Evolutionary conservation across 2,113 vertebrate genomes (phyloP).

Genomic region (Rhinopithecus roxellana): DNA sequence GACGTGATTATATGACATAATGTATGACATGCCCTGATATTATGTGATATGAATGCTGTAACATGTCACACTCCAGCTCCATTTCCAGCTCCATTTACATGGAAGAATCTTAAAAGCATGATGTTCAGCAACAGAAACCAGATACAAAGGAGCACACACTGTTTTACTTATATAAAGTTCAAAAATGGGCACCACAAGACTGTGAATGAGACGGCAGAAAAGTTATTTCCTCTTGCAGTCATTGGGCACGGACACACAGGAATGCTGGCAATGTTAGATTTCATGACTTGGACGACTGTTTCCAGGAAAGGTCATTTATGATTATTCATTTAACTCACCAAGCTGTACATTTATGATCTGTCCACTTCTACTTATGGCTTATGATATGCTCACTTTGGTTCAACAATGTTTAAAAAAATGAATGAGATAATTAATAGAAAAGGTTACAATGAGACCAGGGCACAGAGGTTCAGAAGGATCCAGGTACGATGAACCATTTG

Average conservation of each 20-base stretch:
- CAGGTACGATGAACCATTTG: not conserved
- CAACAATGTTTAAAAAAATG: not conserved
- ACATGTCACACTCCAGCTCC: not conserved
- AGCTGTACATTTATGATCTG: not conserved
- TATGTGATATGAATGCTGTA: not conserved
- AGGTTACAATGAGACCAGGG: not conserved
- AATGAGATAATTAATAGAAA: not conserved
- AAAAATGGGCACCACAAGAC: no score
- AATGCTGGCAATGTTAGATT: no score
- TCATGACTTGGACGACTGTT: not conserved
- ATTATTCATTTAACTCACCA: not conserved
- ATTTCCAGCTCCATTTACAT: accelerated
- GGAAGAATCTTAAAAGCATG: no score
- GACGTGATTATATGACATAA: not conserved
- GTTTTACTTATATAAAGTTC: not conserved
- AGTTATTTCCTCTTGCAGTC: not conserved
- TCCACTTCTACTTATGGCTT: not conserved
- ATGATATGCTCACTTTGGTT: not conserved
- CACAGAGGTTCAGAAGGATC: not conserved
- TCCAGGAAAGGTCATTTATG: not conserved
- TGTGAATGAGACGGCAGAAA: not conserved
- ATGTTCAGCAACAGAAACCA: not conserved
- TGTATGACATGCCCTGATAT: accelerated
- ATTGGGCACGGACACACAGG: accelerated
- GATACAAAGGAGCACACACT: accelerated